Base-by-base conservation (phyloP, 1,140 invertebrate species). In the Brachionus rubens region DNA sequence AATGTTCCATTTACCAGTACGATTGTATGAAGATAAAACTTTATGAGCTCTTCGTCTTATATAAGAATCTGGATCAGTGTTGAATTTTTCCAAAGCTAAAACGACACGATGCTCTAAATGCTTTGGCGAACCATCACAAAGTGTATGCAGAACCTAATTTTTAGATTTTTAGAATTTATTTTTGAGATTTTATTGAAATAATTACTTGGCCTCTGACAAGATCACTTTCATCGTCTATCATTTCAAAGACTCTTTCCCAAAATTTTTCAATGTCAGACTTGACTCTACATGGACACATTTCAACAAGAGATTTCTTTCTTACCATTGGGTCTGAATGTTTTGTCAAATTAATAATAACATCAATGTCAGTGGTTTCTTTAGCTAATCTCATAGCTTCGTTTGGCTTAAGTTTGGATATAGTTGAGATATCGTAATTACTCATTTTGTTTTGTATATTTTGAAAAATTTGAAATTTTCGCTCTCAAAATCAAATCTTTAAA, bases 281-380 rank as follows among this genome's bases (percentile, higher is more conserved):
- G 1, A 84, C 82, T 24, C 81, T 77, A 76, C 82, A 84, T 3
- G 82, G 82, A 76, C 82, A 84, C 81, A 84, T 84, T 77, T 84
- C 81, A 47, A 79, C 79, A 0, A 84, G 77, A 14, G 82, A 81
- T 52, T 75, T 78, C 78, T 82, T 80, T 67, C 82, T 76, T 14
- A 83, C 82, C 26, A 72, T 52, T 3, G 81, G 79, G 59, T 80
- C 78, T 1, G 54, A n/a, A 67, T 83, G 82, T 43, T 80, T 80
- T 3, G 81, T 81, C 43, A 83, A 70, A 26, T 79, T 79, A 26
- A 83, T 80, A 48, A 83, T 81, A 0, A 77, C 79, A 24, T 83
- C 81, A 47, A 83, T 82, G 28, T 79, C 79, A n/a, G 79, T 80
- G 0, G 82, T 83, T 16, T 81, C 78, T 72, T 72, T 72, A 0